Base-by-base conservation (phyloP, 2,888 invertebrate species). In the Alloplasta piceator region DNA sequence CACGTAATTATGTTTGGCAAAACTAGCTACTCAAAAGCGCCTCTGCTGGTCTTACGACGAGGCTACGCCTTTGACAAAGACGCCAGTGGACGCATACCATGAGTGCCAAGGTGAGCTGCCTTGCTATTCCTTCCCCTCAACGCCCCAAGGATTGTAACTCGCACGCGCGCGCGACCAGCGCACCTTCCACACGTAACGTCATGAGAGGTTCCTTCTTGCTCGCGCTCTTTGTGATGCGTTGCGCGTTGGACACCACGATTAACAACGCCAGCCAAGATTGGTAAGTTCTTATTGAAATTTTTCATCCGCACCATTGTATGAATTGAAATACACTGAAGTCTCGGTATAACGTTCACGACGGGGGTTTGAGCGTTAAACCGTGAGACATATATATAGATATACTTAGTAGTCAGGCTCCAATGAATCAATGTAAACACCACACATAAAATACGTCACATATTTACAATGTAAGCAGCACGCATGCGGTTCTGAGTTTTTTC, bases 61-160 rank as follows among this genome's bases (percentile, higher is more conserved):
- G 81, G 68, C 88, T 88, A 88, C 87, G 87, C 87, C 88, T 86
- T 83, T 90, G 89, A 86, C 71, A 75, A 78, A 72, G 87, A 89
- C 89, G 88, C 89, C 90, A 87, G 86, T 88, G 88, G 87, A 83
- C 87, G 88, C 88, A 88, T 87, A 88, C 89, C 89, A 88, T 86
- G 85, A 86, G 82, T 89, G 87, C 90, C 90, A 91, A 91, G 91
- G 91, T 90, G 89, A 91, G 90, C 91, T 86, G 86, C 87, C 88
- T 88, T 84, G 83, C 85, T 67, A 26, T 26, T 26, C 74, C 43
- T 78, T 63, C 73, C 74, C 67, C 76, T 81, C 55, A 78, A 50
- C 39, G 68, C 58, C 63, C 58, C 66, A 50, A 56, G 78, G 41
- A 58, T 78, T 78, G 66, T 68, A 79, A 72, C 73, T 67, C 71